Base-by-base conservation (phyloP, 2,113 vertebrate genomes). In the Dasyornis broadbenti region DNA sequence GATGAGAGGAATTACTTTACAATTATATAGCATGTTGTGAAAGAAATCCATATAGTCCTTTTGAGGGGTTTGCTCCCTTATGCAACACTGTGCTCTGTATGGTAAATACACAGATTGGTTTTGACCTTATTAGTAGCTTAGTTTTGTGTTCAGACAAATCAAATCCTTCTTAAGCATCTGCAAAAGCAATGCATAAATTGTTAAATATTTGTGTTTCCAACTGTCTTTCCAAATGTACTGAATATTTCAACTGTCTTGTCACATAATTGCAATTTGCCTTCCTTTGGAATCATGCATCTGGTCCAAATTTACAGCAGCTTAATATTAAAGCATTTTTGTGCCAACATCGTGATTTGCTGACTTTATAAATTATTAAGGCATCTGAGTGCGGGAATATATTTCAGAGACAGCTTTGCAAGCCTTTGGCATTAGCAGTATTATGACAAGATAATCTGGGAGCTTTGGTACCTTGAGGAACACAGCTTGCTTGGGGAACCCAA, bases 311-410 rank as follows among this genome's bases (percentile, higher is more conserved):
- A 92, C 19, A 77, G 82, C 54, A 80, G 75, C 53, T 91, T 88
- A 93, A 80, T 85, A 95, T 70, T 90, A 92, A 92, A 94, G 65
- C 28, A 26, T 63, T 63, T 60, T 84, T 66, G 44, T 91, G 90
- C 47, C 84, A 88, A 47, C 63, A n/a, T 50, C 22, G 12, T 84
- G 63, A 85, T 92, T 91, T 92, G 59, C 75, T 92, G 79, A 39
- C 68, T 85, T 72, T 37, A 92, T 97, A 69, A 95, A 96, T 95
- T 95, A 95, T 95, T 97, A 72, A 94, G 66, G 53, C 50, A n/a
- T 57, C 70, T 85, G 61, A 49, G 86, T 78, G 31, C n/a, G 86
- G 65, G 22, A 79, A 84, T 86, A 28, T 64, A 84, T 57, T 82
- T 91, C 49, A 87, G 69, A 84, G 80, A 87, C 61, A 79, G 30